A percentile compares a stretch with the other conserved stretches of the same genome.
These are phyloP conservation scores for Copidosoma aretas DNA, from an alignment of 2,888 invertebrate species.

Conservation along the genomic window DNA sequence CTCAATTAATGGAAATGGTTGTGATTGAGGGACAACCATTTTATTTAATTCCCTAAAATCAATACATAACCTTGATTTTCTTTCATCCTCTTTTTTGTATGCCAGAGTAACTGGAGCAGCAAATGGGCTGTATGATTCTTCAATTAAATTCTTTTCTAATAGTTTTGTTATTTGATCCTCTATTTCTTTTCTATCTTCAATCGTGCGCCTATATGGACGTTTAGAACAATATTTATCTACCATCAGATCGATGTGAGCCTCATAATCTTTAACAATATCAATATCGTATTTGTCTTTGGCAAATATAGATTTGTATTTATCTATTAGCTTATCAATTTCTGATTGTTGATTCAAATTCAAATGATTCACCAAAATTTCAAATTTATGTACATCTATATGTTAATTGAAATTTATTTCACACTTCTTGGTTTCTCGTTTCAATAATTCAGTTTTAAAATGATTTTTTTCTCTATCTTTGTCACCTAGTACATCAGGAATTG, in stretches of 20 bases:
- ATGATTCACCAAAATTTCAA: slow-evolving; percentile 33
- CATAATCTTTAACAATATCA: slow-evolving; percentile 42
- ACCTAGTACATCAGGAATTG: not conserved
- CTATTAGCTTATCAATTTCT: slow-evolving; percentile 39
- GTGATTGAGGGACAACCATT: not conserved
- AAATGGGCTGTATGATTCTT: slow-evolving; percentile 46
- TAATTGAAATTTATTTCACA: slow-evolving; percentile 41
- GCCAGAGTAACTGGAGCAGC: slow-evolving; percentile 42
- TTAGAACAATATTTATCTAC: slow-evolving; percentile 42
- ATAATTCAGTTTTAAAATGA: slow-evolving; percentile 7
- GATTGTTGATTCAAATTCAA: slow-evolving; percentile 20
- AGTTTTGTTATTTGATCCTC: slow-evolving; percentile 43
- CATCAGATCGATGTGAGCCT: slow-evolving; percentile 44
- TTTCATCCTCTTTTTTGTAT: slow-evolving; percentile 43
- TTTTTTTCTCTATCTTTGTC: slow-evolving; percentile 18
- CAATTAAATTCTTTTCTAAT: slow-evolving; percentile 42
- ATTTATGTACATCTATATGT: slow-evolving; percentile 35
- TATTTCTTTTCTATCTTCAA: slow-evolving; percentile 44
- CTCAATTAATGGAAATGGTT: slow-evolving; percentile 37
- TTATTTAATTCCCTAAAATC: slow-evolving; percentile 44
- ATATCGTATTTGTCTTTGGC: slow-evolving; percentile 46
- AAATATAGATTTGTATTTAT: slow-evolving; percentile 43
- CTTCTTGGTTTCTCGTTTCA: no score
- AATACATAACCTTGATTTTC: slow-evolving; percentile 42
- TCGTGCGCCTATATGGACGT: slow-evolving; percentile 41